A percentile compares a stretch with the other conserved stretches of the same genome.
Conservation (phyloP, 2,888 invertebrate species). For the Volucella bombylans region DNA sequence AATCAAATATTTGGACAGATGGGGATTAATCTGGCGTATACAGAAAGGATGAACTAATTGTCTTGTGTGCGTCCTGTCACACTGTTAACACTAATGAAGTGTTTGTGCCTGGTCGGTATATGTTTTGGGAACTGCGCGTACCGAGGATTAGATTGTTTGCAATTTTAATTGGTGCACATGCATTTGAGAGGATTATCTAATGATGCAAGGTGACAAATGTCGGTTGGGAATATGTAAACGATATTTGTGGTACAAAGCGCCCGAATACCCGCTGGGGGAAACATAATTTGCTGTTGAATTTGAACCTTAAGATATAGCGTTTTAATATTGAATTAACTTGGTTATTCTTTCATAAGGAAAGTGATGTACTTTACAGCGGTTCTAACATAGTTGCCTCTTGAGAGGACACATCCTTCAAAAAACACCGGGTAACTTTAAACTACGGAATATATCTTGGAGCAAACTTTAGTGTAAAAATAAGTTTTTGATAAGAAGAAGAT, state of each 20-base stretch:
- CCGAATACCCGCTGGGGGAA: no score
- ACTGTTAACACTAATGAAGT: conserved; percentile 69
- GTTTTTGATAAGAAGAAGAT: no score
- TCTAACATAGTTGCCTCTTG: no score
- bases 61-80: conserved; percentile 46
- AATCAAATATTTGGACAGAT: conserved; percentile 73
- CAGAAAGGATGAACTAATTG: conserved; percentile 30
- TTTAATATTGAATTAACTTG: no score
- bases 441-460: no score
- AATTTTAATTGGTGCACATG: conserved; percentile 72
- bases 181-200: conserved; percentile 67
- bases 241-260: conserved; percentile 15
- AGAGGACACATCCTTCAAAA: no score
- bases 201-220: conserved; percentile 54
- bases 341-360: no score
- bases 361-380: no score
- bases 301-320: no score
- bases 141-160: conserved; percentile 70
- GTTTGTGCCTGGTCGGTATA: conserved; percentile 52
- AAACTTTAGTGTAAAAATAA: no score
- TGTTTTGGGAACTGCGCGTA: conserved; percentile 41
- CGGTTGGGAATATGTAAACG: conserved; percentile 45
- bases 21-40: conserved; percentile 50
- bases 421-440: no score
- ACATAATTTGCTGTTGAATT: no score